Conservation (phyloP, 2,797 vertebrate genomes). For the Pangasius krempfi region DNA sequence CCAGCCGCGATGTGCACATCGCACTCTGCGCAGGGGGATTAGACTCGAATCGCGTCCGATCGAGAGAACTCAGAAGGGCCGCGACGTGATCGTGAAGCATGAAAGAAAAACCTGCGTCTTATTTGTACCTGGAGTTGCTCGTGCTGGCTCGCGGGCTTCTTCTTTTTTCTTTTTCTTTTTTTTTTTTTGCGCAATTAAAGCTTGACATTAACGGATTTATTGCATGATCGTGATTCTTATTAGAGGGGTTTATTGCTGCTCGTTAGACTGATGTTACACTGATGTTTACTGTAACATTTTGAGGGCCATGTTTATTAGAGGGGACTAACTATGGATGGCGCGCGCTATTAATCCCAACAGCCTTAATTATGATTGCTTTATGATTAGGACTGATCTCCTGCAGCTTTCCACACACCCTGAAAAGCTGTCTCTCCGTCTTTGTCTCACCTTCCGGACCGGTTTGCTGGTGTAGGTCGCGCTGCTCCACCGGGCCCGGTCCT, state of each 20-base stretch:
- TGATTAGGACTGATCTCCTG: background rate
- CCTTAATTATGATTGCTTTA: background rate
- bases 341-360: background rate
- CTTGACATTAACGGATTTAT: background rate
- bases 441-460: constrained; percentile 52
- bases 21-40: background rate
- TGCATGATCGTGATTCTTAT: background rate
- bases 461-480: constrained; percentile 44
- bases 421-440: background rate
- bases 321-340: background rate
- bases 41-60: background rate
- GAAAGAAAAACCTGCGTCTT: background rate
- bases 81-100: background rate
- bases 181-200: background rate
- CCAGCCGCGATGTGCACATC: background rate
- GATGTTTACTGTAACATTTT: background rate
- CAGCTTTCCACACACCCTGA: background rate
- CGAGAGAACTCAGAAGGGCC: background rate
- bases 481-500: constrained; percentile 57
- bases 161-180: background rate
- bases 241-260: background rate
- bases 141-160: background rate
- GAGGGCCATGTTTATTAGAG: background rate
- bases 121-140: no score
- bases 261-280: background rate